Evolutionary conservation across 2,113 vertebrate species (phyloP).

Genomic region (Pipra filicauda): DNA sequence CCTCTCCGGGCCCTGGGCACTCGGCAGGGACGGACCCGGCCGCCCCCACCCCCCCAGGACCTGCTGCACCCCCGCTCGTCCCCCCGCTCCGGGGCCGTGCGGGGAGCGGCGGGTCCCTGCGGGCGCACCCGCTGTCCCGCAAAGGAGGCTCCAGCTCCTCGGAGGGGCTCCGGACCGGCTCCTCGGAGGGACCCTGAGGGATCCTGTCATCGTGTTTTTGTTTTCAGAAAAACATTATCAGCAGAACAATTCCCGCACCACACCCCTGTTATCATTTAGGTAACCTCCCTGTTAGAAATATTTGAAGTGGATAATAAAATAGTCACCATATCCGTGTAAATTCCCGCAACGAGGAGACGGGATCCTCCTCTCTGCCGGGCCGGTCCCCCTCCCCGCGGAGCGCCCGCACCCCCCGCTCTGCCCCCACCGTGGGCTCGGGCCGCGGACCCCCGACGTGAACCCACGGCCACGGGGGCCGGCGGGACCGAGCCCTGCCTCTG

Average conservation of each 20-base stretch:
- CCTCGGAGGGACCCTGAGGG: background rate
- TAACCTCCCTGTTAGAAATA: conserved; percentile 47
- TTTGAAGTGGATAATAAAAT: conserved; percentile 50
- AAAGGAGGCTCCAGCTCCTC: background rate
- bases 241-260: conserved; percentile 50
- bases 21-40: background rate
- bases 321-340: conserved; percentile 11
- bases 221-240: conserved; percentile 13
- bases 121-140: background rate
- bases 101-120: background rate
- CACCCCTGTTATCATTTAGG: conserved; percentile 60
- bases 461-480: background rate
- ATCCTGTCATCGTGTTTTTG: background rate
- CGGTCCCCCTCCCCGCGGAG: background rate
- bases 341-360: background rate
- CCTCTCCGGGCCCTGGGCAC: no score
- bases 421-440: background rate
- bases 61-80: background rate
- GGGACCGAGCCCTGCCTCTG: background rate
- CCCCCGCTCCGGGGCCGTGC: background rate
- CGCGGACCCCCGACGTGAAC: background rate
- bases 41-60: background rate
- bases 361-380: background rate
- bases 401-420: no score
- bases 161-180: background rate